Conservation (phyloP, 2,888 invertebrate genomes). For the Eristalis tenax region DNA sequence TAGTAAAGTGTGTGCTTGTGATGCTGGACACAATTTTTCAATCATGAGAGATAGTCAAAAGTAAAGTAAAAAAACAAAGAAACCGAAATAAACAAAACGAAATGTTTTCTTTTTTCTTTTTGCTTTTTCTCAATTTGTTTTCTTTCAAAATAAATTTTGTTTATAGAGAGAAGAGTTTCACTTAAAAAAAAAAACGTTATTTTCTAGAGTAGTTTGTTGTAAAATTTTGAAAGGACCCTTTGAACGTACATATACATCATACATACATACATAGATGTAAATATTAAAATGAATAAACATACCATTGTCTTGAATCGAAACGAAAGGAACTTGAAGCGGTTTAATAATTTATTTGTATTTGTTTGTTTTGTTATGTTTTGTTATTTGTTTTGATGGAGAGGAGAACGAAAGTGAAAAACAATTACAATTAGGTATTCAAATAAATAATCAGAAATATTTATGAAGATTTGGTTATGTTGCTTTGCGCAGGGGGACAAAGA, state of each 20-base stretch:
- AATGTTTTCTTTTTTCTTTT: constrained; percentile 65
- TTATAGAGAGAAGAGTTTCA: constrained; percentile 10
- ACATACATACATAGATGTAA: constrained; percentile 25
- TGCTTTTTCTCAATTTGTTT: constrained; percentile 34
- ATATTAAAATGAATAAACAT: constrained; percentile 53
- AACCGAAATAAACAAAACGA: constrained; percentile 73
- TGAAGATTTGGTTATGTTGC: background rate
- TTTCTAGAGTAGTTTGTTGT: background rate
- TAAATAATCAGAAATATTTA: constrained; percentile 37
- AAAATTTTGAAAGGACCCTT: background rate
- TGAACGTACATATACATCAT: background rate
- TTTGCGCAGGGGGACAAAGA: constrained; percentile 62
- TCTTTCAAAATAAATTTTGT: background rate
- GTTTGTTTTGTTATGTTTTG: constrained; percentile 8
- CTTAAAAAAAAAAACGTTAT: background rate
- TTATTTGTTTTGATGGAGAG: constrained; percentile 53
- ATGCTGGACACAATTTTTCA: constrained; percentile 81
- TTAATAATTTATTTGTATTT: constrained; percentile 36
- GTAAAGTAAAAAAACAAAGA: constrained; percentile 75
- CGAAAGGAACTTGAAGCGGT: constrained; percentile 70
- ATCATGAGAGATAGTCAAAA: constrained; percentile 76
- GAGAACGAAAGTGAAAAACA: constrained; percentile 62
- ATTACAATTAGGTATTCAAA: constrained; percentile 32
- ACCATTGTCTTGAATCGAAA: constrained; percentile 66
- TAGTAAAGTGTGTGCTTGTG: constrained; percentile 82